Evolutionary conservation across 37 sponge, comb jelly and placozoan species (phyloP), one percentile per base, ranked within the genome.

Genomic region (Halichondria panicea): DNA sequence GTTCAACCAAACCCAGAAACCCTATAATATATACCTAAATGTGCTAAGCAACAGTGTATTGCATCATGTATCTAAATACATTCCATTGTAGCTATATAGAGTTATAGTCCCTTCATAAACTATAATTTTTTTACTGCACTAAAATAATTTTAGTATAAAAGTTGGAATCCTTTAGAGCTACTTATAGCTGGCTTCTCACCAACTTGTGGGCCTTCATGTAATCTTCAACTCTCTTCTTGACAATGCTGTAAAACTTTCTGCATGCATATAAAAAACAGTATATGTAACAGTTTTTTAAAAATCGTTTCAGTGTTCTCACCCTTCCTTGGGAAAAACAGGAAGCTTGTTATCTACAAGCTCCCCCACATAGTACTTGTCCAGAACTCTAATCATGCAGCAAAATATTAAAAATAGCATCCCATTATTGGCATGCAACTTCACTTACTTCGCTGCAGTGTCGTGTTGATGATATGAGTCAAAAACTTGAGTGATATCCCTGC

Each of bases 181-280:
- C n/a, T n/a, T n/a, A n/a, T 3, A 12, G 8, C 25, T 0, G 24
- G 34, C 1, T 21, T 67, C 89, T 46, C 57, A 89, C 90, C 55
- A 92, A 84, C 62, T 92, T 88, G 67, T 88, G 70, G 7, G 78
- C 88, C 41, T 83, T 91, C 66, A 94, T 87, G 46, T 87, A 87
- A 19, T 61, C 48, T 8, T 86, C 82, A 41, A 94, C 91, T 37
- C 91, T 71, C 66, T 87, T 39, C 52, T 73, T 86, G 58, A 94
- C 63, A 74, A 91, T 94, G 32, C 37, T 30, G 36, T 81, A 78
- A 72, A 94, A 94, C 44, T 77, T 66, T 31, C 92, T 86, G 43
- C 43, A 48, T 48, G 52, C 52, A 48, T 11, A 15, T 18, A 48
- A 48, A 15, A 11, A 15, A 15, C 13, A 15, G 52, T n/a, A n/a